Evolutionary conservation across 64 coral and sea anemone genomes (phyloP).

Genomic region (Montipora sp.): DNA sequence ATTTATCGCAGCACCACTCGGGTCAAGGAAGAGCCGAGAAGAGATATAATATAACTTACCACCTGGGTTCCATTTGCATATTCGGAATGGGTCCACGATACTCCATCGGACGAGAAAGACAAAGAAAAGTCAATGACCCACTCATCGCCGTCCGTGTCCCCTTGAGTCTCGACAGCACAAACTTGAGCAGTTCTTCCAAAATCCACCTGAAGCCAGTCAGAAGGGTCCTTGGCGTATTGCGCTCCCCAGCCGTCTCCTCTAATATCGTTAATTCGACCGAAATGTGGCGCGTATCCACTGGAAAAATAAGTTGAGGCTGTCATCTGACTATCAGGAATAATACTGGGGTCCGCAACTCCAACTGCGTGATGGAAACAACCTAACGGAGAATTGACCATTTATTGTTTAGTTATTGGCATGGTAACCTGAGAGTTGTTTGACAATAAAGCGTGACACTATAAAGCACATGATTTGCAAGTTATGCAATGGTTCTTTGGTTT

Average conservation of each 20-base stretch:
- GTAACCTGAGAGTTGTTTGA: no score
- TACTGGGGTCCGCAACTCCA: not conserved
- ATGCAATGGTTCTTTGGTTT: no score
- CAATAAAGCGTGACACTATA: no score
- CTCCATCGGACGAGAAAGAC: not conserved
- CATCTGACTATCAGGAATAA: not conserved
- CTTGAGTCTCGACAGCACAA: not conserved
- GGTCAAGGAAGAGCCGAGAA: not conserved
- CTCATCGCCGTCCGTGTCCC: not conserved
- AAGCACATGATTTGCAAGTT: no score
- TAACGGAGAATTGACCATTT: not conserved
- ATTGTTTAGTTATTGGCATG: no score
- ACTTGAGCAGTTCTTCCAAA: not conserved
- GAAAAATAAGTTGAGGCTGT: not conserved
- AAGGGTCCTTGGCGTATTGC: not conserved
- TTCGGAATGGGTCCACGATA: not conserved
- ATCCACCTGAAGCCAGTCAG: conserved; percentile 2
- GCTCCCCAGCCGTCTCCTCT: not conserved
- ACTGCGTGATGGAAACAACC: not conserved
- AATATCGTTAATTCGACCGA: not conserved
- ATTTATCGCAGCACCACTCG: no score
- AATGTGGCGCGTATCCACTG: not conserved
- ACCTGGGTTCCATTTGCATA: not conserved
- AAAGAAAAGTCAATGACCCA: conserved; percentile 4
- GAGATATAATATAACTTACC: not conserved